Evolutionary conservation across 2,113 vertebrate genomes (phyloP).

Genomic region (Tychaedon coryphoeus): DNA sequence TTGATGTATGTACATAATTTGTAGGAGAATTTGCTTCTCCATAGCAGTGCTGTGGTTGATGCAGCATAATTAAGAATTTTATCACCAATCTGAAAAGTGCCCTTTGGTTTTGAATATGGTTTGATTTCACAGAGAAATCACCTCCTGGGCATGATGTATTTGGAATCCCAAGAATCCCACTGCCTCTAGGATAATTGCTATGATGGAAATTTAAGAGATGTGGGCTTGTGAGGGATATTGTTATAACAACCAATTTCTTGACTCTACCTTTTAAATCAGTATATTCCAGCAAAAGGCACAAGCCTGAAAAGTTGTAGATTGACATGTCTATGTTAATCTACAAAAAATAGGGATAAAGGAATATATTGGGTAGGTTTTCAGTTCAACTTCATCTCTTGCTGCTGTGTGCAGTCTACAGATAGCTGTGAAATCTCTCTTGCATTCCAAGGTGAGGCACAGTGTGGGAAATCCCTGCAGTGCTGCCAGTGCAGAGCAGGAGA

Average conservation of each 20-base stretch:
- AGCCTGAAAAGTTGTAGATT: background rate
- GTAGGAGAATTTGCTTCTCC: slow-evolving; percentile 29
- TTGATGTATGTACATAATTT: slow-evolving; percentile 61
- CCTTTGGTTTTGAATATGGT: background rate
- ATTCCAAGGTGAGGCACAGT: background rate
- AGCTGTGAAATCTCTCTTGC: background rate
- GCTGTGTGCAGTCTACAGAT: background rate
- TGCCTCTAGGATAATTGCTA: background rate
- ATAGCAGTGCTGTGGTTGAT: background rate
- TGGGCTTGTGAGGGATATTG: background rate
- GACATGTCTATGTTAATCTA: background rate
- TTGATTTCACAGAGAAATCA: background rate
- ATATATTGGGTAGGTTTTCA: background rate
- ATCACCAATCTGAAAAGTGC: slow-evolving; percentile 12
- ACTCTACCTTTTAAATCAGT: background rate
- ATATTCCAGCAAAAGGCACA: background rate
- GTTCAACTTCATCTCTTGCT: background rate
- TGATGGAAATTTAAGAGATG: background rate
- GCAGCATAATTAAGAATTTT: slow-evolving; percentile 50
- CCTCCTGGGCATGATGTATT: background rate
- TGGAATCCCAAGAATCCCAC: background rate
- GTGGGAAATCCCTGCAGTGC: background rate
- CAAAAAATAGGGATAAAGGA: background rate
- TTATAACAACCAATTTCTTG: background rate
- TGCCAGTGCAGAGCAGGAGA: background rate